phyloP scores from a whole-genome alignment of 1,140 invertebrate genomes.

The Diploscapter pachys region DNA sequence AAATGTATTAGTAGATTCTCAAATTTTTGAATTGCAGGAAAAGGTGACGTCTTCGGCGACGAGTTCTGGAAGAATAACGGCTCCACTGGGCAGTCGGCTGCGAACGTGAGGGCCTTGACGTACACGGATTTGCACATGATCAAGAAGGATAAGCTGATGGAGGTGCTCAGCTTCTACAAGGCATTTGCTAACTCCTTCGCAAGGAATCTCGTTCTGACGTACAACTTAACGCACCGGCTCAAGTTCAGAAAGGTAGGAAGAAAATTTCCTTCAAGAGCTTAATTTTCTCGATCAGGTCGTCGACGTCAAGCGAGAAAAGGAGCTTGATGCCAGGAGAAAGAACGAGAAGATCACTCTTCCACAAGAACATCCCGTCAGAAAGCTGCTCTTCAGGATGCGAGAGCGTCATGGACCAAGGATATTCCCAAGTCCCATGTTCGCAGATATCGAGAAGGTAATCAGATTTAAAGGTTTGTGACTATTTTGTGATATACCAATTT shows the following conservation, averaged over 20 bases:
- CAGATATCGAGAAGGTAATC: slow-evolving; percentile 29
- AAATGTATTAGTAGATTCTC: background rate
- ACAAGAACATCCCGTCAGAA: slow-evolving; percentile 92
- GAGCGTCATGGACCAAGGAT: slow-evolving; percentile 61
- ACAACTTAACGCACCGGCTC: slow-evolving; percentile 91
- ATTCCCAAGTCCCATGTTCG: slow-evolving; percentile 32
- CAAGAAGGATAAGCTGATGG: slow-evolving; percentile 71
- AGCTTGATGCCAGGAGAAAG: slow-evolving; percentile 90
- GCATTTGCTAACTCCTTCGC: slow-evolving; percentile 99
- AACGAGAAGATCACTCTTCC: slow-evolving; percentile 83
- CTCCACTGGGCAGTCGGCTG: slow-evolving; percentile 91
- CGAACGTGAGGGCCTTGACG: slow-evolving; percentile 94
- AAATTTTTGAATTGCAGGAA: slow-evolving; percentile 63
- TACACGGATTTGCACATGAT: slow-evolving; percentile 99
- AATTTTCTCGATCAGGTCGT: slow-evolving; percentile 92
- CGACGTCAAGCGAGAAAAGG: slow-evolving; percentile 93
- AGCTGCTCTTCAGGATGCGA: slow-evolving; percentile 90
- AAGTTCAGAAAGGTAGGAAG: slow-evolving; percentile 10
- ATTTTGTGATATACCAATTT: background rate
- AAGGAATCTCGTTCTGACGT: slow-evolving; percentile 92
- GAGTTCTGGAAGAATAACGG: slow-evolving; percentile 87
- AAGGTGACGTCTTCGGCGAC: slow-evolving; percentile 98
- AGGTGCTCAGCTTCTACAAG: slow-evolving; percentile 90
- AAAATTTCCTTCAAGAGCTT: slow-evolving; percentile 66
- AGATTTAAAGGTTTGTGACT: no score